These are phyloP conservation scores for Salvelinus namaycush DNA, from an alignment of 2,113 vertebrate species.

Conservation along the genomic window DNA sequence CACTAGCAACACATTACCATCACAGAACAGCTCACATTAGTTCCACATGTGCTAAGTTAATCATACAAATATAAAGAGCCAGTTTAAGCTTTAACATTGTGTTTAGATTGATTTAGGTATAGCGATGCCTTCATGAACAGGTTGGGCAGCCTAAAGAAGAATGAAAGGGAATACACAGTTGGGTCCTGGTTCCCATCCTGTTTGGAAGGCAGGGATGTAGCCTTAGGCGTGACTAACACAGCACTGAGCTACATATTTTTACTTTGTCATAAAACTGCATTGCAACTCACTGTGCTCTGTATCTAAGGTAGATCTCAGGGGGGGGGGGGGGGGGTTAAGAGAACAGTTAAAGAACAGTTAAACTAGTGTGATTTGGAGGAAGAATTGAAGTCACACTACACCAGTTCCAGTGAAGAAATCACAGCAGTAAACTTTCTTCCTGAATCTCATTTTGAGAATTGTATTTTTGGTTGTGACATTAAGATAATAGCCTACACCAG, in stretches of 20 bases:
- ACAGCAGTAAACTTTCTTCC: not conserved
- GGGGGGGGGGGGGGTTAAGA: no score
- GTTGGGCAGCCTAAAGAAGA: not conserved
- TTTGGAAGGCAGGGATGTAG: constrained; percentile 25
- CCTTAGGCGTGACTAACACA: not conserved
- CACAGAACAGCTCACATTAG: not conserved
- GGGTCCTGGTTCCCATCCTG: constrained; percentile 57
- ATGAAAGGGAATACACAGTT: not conserved
- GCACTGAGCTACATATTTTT: not conserved
- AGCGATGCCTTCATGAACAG: not conserved
- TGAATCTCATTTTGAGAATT: not conserved
- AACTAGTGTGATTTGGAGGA: not conserved
- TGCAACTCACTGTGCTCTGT: no score
- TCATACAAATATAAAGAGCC: not conserved
- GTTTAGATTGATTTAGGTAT: not conserved
- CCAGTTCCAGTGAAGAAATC: not conserved
- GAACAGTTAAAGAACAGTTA: no score
- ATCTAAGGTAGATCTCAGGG: not conserved
- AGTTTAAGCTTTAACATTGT: not conserved
- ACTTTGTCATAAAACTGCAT: not conserved
- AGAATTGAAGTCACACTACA: not conserved
- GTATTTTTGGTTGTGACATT: not conserved
- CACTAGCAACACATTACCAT: not conserved
- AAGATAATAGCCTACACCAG: no score
- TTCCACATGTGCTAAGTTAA: no score